These are phyloP conservation scores for Calliphora vomitoria DNA, from an alignment of 2,888 invertebrate species.

Conservation along the genomic window DNA sequence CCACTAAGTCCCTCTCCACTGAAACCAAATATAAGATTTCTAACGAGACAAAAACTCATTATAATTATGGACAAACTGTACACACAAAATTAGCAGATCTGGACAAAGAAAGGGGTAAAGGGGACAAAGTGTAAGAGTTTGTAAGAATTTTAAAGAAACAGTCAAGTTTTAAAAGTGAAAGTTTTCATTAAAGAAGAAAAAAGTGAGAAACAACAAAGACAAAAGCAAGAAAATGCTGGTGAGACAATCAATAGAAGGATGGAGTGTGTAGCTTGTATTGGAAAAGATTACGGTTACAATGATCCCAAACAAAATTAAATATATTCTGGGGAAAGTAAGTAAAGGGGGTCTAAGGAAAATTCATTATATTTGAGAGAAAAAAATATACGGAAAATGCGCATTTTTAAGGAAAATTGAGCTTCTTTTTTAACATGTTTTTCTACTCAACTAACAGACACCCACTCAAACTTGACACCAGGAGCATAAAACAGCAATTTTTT, in stretches of 20 bases:
- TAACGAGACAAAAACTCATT: slow-evolving; percentile 62
- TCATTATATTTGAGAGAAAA: slow-evolving; percentile 64
- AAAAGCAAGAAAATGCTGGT: neutral
- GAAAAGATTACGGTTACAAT: slow-evolving; percentile 48
- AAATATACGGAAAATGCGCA: slow-evolving; percentile 70
- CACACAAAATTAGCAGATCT: slow-evolving; percentile 37
- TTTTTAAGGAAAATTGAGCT: slow-evolving; percentile 48
- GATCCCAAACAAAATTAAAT: slow-evolving; percentile 32
- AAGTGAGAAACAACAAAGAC: slow-evolving; percentile 22
- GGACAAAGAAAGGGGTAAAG: slow-evolving; percentile 32
- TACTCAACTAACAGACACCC: slow-evolving; percentile 21
- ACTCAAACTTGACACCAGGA: slow-evolving; percentile 36
- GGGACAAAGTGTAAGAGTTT: neutral
- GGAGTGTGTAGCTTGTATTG: neutral
- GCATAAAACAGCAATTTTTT: slow-evolving; percentile 7
- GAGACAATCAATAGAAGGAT: slow-evolving; percentile 39
- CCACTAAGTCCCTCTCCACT: neutral
- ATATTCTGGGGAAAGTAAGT: neutral
- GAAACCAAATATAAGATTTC: slow-evolving; percentile 21
- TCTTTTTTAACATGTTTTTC: slow-evolving; percentile 20
- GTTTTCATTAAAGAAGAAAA: slow-evolving; percentile 55
- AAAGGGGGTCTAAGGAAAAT: slow-evolving; percentile 8
- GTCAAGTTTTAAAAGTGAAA: slow-evolving; percentile 70
- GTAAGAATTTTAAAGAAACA: neutral
- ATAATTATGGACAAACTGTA: slow-evolving; percentile 66